Evolutionary conservation across 2,797 vertebrate genomes (phyloP), one percentile per base, ranked within the genome.

Genomic region (Salmo trutta): DNA sequence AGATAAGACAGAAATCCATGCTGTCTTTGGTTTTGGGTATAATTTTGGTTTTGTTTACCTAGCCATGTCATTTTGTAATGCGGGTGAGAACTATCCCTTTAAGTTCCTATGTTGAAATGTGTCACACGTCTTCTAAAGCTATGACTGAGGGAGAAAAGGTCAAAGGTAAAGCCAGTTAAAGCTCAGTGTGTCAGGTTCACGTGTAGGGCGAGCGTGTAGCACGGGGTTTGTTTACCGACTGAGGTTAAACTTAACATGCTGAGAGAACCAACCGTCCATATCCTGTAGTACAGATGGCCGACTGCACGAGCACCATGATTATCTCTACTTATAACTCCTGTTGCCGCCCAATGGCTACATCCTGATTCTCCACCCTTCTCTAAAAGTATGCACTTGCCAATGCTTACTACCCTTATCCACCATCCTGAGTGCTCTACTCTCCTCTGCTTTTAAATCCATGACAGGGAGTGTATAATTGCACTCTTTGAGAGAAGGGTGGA

Each of bases 261-360:
- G 76, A 73, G 21, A 64, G 21, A 19, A 78, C 79, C 80, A 83
- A 29, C 77, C 66, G 33, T 16, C 4, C 66, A 68, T 1, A 68
- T 33, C 15, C 64, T 66, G 5, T 17, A 17, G 29, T 6, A 7
- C 27, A 17, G 27, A 68, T 33, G 65, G 65, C 65, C 15, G 6
- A 67, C 14, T 4, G n/a, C 54, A n/a, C n/a, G 54, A 33, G 86
- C 75, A 84, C 85, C 75, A 83, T 83, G 84, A 85, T 86, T 83
- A 89, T 86, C 21, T 53, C 91, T 91, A 79, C 88, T 91, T 88
- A 91, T 85, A 90, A 72, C 90, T 85, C 56, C 41, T 81, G 77
- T 86, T 87, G 88, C 90, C 87, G 85, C 85, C 82, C 19, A 21
- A 53, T 53, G 21, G 7, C 56, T 62, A 8, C 56, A 62, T 62